These are phyloP conservation scores for Seriola dumerili DNA, from an alignment of 2,113 vertebrate genomes.

Conservation along the genomic window DNA sequence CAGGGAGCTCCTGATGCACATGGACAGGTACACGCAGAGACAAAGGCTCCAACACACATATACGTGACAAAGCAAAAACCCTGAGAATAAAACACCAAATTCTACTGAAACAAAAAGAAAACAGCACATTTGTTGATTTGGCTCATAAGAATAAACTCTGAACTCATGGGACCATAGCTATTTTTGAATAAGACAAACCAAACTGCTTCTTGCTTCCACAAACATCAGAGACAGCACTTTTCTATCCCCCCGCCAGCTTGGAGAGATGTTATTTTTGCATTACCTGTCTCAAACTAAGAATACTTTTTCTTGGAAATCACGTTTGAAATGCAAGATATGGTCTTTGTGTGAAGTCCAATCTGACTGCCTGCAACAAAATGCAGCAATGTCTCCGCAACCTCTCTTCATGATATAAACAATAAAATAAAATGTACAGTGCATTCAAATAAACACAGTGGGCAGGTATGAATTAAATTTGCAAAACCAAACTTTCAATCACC, in stretches of 20 bases:
- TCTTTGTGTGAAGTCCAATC: background rate
- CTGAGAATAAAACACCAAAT: conserved; percentile 3
- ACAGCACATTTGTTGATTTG: conserved; percentile 13
- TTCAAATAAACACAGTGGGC: background rate
- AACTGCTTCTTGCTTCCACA: conserved; percentile 18
- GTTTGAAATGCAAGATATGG: conserved; percentile 13
- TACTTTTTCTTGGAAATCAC: conserved; percentile 32
- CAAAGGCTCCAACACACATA: conserved; percentile 14
- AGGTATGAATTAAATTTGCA: background rate
- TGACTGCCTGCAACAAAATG: conserved; percentile 3
- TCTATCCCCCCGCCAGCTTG: background rate
- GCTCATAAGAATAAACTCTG: conserved; percentile 15
- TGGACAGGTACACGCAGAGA: conserved; percentile 57
- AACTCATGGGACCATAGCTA: conserved; percentile 3
- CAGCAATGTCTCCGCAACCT: background rate
- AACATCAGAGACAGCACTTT: conserved; percentile 42
- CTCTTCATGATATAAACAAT: background rate
- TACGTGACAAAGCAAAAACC: conserved; percentile 5
- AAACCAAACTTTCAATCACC: background rate
- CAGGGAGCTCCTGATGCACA: conserved; percentile 38
- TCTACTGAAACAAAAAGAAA: background rate
- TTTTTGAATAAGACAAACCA: conserved; percentile 30
- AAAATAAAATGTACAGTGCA: background rate
- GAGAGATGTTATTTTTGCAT: conserved; percentile 32
- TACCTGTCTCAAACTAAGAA: conserved; percentile 11